Percentiles rank a stretch among this genome's conserved stretches.
phyloP scores from a whole-genome alignment of 2,797 vertebrate genomes.

The Tiaroga cobitis region DNA sequence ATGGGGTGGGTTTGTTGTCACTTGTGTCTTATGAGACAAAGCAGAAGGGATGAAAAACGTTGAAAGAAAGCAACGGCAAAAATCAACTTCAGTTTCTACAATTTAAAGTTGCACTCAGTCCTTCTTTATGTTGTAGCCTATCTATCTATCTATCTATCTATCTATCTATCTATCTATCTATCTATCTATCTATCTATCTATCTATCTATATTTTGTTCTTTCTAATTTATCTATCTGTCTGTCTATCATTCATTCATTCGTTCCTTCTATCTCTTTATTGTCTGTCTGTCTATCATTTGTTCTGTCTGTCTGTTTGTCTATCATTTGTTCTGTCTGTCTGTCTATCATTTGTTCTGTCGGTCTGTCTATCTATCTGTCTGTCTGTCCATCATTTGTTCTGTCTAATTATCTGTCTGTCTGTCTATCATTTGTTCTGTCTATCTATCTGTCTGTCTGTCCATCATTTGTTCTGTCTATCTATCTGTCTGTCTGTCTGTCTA shows the following conservation, averaged over 20 bases:
- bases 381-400: too few relatives aligned
- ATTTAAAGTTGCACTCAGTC: not conserved
- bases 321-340: too few relatives aligned
- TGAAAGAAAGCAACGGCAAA: not conserved
- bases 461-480: too few relatives aligned
- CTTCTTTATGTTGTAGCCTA: not conserved
- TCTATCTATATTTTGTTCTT: too few relatives aligned
- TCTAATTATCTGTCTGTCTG: too few relatives aligned
- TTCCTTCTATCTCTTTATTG: too few relatives aligned
- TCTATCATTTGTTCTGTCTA: too few relatives aligned
- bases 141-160: not conserved
- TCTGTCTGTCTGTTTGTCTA: not conserved
- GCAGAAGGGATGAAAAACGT: not conserved
- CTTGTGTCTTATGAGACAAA: conserved; percentile 30
- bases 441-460: too few relatives aligned
- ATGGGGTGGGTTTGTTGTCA: conserved; percentile 16
- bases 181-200: too few relatives aligned
- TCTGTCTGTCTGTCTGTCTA: not conserved
- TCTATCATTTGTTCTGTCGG: too few relatives aligned
- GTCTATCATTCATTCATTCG: too few relatives aligned
- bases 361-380: too few relatives aligned
- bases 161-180: not conserved
- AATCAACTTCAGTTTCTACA: not conserved
- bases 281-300: not conserved
- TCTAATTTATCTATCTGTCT: not conserved